Evolutionary conservation across 2,888 invertebrate genomes (phyloP), one percentile per base, ranked within the genome.

Genomic region (Carpatolechia fugitivella): DNA sequence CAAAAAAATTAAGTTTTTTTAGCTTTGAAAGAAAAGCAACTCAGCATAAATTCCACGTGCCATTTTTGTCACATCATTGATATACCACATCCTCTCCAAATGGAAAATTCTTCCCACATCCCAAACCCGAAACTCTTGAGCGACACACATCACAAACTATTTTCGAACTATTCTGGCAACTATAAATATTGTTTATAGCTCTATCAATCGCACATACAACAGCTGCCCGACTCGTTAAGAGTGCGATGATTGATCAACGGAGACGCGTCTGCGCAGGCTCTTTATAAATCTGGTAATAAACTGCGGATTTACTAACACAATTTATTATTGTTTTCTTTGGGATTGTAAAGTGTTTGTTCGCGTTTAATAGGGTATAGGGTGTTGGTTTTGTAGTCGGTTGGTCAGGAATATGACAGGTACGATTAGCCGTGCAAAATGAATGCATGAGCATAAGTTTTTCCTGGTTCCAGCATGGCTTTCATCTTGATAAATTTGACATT

Each of bases 161-260:
- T 80, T 79, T 70, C 73, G 76, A 77, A 76, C 76, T 73, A 70
- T 78, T 74, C 71, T 69, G 61, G 65, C 72, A 64, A 71, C 84
- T 84, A 86, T 87, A 87, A 87, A 87, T 88, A 87, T 84, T 84
- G 78, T 86, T 88, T 84, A 88, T 85, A 79, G 84, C 74, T 78
- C 85, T 76, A 89, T 88, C 86, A 88, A 87, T 88, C 87, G 69
- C 70, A 66, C 61, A 64, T 70, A 78, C 76, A 86, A 77, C 89
- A 89, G 89, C 88, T 87, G 88, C 72, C 63, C 60, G 65, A 76
- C 80, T 85, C 88, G 86, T 87, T 89, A 88, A 85, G 77, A 68
- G 69, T 76, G 74, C 82, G 88, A 88, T 89, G 90, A 90, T 83
- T 78, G 90, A 90, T 90, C 82, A 75, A 65, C 62, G 66, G 70